Conservation (phyloP, 2,888 invertebrate species). For the Xylota sylvarum region DNA sequence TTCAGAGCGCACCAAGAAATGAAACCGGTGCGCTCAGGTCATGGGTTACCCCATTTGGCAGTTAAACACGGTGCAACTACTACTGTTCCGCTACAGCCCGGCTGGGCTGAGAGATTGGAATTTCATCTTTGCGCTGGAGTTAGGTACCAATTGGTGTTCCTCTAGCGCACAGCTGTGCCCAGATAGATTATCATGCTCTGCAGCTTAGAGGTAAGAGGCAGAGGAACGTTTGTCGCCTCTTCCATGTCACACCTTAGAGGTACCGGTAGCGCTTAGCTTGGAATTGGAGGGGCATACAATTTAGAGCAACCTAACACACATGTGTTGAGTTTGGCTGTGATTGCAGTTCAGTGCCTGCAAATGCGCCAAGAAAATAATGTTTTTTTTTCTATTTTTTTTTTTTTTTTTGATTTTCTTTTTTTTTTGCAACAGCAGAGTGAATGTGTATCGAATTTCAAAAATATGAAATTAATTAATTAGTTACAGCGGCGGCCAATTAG, state of each 20-base stretch:
- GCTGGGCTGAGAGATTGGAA: constrained; percentile 46
- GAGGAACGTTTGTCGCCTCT: constrained; percentile 72
- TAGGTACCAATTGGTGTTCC: constrained; percentile 29
- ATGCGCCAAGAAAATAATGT: constrained; percentile 26
- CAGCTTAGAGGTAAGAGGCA: constrained; percentile 47
- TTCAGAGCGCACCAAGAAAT: constrained; percentile 51
- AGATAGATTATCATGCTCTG: constrained; percentile 62
- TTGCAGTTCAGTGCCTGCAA: constrained; percentile 35
- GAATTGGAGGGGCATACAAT: constrained; percentile 5
- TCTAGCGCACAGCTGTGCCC: constrained; percentile 54
- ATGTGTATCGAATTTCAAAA: constrained; percentile 73
- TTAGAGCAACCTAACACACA: constrained; percentile 19
- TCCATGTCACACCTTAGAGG: constrained; percentile 70
- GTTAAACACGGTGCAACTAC: constrained; percentile 65
- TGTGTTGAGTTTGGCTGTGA: constrained; percentile 36
- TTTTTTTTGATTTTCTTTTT: not conserved
- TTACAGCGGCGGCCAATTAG: constrained; percentile 69
- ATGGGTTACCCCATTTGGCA: constrained; percentile 75
- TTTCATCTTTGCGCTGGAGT: constrained; percentile 51
- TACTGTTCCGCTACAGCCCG: constrained; percentile 40
- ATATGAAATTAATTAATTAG: constrained; percentile 76
- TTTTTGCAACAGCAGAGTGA: constrained; percentile 36
- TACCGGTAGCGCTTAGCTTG: constrained; percentile 31
- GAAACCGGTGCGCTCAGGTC: constrained; percentile 67
- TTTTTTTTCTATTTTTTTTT: not conserved